Percentiles rank a stretch among this genome's conserved stretches.
These are phyloP conservation scores for Dicranocentrus wangi DNA, from an alignment of 2,888 invertebrate species.

Conservation along the genomic window DNA sequence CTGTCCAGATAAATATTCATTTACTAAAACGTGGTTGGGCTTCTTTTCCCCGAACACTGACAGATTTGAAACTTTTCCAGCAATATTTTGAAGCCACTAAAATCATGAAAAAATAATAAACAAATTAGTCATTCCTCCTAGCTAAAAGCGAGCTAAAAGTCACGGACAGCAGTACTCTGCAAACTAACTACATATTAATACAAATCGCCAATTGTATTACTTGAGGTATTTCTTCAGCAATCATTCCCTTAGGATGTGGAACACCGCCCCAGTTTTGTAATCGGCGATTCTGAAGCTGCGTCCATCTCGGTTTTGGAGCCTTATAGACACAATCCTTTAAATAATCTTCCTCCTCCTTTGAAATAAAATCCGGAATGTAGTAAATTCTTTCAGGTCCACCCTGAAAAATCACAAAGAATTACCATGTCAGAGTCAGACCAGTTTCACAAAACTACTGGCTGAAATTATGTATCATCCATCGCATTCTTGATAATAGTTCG, in stretches of 20 bases:
- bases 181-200: no score
- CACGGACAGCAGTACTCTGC: no score
- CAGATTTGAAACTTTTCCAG: slow-evolving; percentile 82
- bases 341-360: slow-evolving; percentile 81
- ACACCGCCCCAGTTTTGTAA: slow-evolving; percentile 99
- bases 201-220: no score
- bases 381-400: no score
- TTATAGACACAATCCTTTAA: slow-evolving; percentile 84
- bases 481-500: no score
- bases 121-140: no score
- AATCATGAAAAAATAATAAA: slow-evolving; percentile 68
- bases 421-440: no score
- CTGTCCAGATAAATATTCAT: slow-evolving; percentile 94
- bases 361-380: slow-evolving; percentile 92
- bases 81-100: slow-evolving; percentile 85
- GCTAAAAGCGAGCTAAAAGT: no score
- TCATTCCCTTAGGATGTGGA: slow-evolving; percentile 94
- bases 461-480: no score
- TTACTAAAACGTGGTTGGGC: slow-evolving; percentile 95
- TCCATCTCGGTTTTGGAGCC: slow-evolving; percentile 96
- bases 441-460: no score
- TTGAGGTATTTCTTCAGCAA: slow-evolving; percentile 88
- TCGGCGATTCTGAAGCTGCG: slow-evolving; percentile 89
- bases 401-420: no score
- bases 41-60: slow-evolving; percentile 82